Conservation (phyloP, 2,797 vertebrate species). For the Pelobates cultripes region DNA sequence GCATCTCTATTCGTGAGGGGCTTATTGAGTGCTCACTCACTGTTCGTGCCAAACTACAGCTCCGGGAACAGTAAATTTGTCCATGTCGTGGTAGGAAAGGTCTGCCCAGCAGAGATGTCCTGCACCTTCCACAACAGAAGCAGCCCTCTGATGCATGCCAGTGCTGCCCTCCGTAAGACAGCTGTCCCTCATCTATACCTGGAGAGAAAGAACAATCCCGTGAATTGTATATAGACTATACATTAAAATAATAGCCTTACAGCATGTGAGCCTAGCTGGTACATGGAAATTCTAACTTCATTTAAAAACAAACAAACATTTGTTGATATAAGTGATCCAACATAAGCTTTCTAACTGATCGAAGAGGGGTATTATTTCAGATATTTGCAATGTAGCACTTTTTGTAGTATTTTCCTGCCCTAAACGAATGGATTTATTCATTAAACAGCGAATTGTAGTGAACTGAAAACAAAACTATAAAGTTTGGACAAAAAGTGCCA, state of each 20-base stretch:
- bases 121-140: constrained; percentile 86
- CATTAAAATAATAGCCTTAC: neutral
- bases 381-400: too few relatives aligned
- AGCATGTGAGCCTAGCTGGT: too few relatives aligned
- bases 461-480: too few relatives aligned
- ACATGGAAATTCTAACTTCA: too few relatives aligned
- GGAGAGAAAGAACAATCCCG: constrained; percentile 13
- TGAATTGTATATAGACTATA: neutral
- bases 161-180: constrained; percentile 90
- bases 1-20: constrained; percentile 13
- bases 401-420: too few relatives aligned
- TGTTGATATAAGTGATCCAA: too few relatives aligned
- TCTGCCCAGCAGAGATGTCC: constrained; percentile 78
- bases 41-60: constrained; percentile 76
- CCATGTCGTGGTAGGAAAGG: constrained; percentile 86
- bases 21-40: constrained; percentile 28
- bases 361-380: too few relatives aligned
- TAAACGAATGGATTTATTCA: too few relatives aligned
- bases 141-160: constrained; percentile 88
- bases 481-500: too few relatives aligned
- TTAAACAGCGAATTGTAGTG: too few relatives aligned
- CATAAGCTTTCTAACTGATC: too few relatives aligned
- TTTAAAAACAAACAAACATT: too few relatives aligned
- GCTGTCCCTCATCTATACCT: constrained; percentile 92
- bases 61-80: constrained; percentile 88